Percentiles rank a stretch among this genome's conserved stretches.
phyloP scores from a whole-genome alignment of 2,888 invertebrate species.

The Tanytarsus gracilentus region DNA sequence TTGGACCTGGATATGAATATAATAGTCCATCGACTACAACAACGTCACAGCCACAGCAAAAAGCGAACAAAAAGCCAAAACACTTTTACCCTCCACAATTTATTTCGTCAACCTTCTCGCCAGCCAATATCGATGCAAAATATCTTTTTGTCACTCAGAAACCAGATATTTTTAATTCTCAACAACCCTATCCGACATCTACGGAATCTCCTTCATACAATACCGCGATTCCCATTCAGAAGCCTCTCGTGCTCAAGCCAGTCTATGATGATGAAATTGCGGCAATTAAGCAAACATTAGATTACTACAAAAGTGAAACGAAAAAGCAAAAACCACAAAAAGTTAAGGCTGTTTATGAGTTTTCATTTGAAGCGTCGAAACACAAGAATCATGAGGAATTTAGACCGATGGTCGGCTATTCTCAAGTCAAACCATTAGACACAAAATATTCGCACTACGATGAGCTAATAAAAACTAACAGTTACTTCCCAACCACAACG shows the following conservation, averaged over 20 bases:
- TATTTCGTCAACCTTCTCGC: constrained; percentile 13
- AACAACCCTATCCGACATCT: constrained; percentile 37
- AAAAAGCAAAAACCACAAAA: constrained; percentile 37
- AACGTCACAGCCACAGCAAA: constrained; percentile 32
- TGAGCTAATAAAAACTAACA: constrained; percentile 34
- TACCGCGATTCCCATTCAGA: constrained; percentile 29
- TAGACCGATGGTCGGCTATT: constrained; percentile 51
- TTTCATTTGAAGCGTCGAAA: constrained; percentile 55
- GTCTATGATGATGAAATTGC: constrained; percentile 58
- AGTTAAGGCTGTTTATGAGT: constrained; percentile 57
- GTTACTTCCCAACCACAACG: constrained; percentile 33
- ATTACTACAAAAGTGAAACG: constrained; percentile 45
- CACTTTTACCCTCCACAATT: constrained; percentile 20
- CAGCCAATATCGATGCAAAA: constrained; percentile 32
- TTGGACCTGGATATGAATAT: constrained; percentile 23
- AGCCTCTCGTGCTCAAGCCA: constrained; percentile 40
- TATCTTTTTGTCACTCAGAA: constrained; percentile 47
- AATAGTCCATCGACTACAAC: constrained; percentile 26
- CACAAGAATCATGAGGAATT: constrained; percentile 37
- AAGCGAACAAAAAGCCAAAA: constrained; percentile 18
- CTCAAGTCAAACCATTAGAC: no score
- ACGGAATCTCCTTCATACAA: constrained; percentile 29
- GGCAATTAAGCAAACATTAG: constrained; percentile 56
- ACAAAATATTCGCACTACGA: constrained; percentile 31
- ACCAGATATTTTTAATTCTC: constrained; percentile 45